Percentiles rank a stretch among this genome's conserved stretches.
phyloP scores from a whole-genome alignment of 2,888 invertebrate species.

The Apoda limacodes region DNA sequence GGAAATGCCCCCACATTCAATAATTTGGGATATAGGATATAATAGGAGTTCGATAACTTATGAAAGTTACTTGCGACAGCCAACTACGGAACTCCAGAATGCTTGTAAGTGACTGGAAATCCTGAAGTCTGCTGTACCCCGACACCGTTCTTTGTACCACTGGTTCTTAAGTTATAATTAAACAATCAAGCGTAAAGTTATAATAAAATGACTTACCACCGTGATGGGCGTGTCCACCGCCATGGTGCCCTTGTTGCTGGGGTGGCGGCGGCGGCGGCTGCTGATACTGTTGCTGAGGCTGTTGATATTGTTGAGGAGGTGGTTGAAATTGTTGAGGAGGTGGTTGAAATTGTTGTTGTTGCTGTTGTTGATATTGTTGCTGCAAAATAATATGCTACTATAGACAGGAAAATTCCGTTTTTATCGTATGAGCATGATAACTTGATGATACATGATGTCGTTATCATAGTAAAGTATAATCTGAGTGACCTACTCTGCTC shows the following conservation, averaged over 20 bases:
- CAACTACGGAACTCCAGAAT: too few relatives aligned
- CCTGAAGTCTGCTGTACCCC: not conserved
- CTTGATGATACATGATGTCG: too few relatives aligned
- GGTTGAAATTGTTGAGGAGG: slow-evolving; percentile 27
- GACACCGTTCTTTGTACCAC: not conserved
- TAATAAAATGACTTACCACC: slow-evolving; percentile 22
- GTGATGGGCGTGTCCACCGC: slow-evolving; percentile 32
- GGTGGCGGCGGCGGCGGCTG: slow-evolving; percentile 35
- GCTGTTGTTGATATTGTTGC: slow-evolving; percentile 18
- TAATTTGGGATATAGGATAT: too few relatives aligned
- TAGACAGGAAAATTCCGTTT: too few relatives aligned
- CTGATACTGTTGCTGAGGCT: slow-evolving; percentile 29
- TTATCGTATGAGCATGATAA: too few relatives aligned
- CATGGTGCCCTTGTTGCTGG: slow-evolving; percentile 33
- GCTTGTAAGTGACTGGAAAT: too few relatives aligned
- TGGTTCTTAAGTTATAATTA: not conserved
- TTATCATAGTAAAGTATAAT: too few relatives aligned
- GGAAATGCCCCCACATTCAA: too few relatives aligned
- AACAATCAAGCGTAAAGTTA: not conserved
- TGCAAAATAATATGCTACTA: too few relatives aligned
- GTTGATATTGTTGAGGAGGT: slow-evolving; percentile 35
- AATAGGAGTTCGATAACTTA: too few relatives aligned
- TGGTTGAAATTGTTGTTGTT: slow-evolving; percentile 26
- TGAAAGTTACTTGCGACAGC: too few relatives aligned
- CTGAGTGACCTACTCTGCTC: too few relatives aligned